Evolutionary conservation across 2,113 vertebrate species (phyloP).

Genomic region (Prunella himalayana): DNA sequence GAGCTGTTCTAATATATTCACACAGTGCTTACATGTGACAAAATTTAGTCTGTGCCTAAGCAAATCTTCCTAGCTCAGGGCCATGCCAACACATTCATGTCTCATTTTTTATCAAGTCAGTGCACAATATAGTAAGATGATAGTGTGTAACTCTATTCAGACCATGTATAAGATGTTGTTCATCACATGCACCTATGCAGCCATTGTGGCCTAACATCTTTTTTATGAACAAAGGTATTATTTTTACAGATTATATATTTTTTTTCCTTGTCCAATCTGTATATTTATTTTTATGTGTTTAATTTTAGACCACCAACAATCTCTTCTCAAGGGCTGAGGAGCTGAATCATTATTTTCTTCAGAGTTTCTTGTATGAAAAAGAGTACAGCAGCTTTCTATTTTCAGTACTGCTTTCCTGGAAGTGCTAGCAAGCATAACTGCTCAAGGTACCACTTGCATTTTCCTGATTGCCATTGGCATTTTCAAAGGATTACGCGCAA

Average conservation of each 20-base stretch:
- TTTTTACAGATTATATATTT: neutral
- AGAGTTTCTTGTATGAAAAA: neutral
- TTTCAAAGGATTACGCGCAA: neutral
- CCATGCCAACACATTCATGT: neutral
- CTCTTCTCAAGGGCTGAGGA: neutral
- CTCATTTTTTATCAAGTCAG: neutral
- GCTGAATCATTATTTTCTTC: constrained; percentile 2
- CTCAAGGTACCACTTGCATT: neutral
- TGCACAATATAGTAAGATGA: neutral
- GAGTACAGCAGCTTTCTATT: neutral
- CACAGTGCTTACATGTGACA: accelerated
- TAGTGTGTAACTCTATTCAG: neutral
- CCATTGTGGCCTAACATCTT: neutral
- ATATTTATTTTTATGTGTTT: neutral
- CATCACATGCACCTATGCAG: neutral
- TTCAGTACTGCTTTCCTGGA: neutral
- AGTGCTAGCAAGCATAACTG: neutral
- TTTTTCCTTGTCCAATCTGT: neutral
- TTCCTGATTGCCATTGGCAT: neutral
- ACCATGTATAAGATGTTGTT: neutral
- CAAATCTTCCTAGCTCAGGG: neutral
- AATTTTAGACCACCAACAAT: neutral
- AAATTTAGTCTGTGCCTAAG: neutral
- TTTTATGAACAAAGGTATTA: neutral
- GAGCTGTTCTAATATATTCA: neutral